phyloP scores from a whole-genome alignment of 2,888 invertebrate species.

The Tuta absoluta region DNA sequence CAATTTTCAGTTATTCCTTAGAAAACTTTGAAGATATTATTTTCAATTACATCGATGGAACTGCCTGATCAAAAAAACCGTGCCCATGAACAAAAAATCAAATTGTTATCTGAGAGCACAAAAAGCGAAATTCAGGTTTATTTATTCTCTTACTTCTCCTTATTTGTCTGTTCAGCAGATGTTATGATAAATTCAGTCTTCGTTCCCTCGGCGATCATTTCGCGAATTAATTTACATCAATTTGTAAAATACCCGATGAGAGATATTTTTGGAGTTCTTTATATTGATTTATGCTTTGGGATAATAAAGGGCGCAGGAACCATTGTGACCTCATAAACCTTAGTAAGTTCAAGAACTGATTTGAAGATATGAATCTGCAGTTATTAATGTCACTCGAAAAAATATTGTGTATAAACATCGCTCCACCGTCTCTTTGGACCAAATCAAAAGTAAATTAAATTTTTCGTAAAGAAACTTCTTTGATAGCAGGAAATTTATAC shows the following conservation, averaged over 20 bases:
- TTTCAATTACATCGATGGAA: neutral
- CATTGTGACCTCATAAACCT: conserved; percentile 13
- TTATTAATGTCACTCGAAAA: neutral
- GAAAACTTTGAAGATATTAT: too few species aligned
- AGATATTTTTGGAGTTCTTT: conserved; percentile 1
- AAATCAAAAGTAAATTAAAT: too few species aligned
- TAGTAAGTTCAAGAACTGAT: neutral
- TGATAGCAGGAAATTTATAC: too few species aligned
- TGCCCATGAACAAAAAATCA: neutral
- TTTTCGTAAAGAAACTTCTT: too few species aligned
- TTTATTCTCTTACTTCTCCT: conserved; percentile 4
- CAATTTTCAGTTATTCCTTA: too few species aligned
- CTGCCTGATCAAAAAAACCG: neutral
- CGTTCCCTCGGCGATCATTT: conserved; percentile 18
- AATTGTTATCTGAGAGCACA: neutral
- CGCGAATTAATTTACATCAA: conserved; percentile 19
- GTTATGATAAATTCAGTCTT: conserved; percentile 11
- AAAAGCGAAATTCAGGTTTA: neutral
- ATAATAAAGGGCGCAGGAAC: conserved; percentile 10
- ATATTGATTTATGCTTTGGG: conserved; percentile 15
- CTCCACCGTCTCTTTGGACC: too few species aligned
- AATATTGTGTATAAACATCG: too few species aligned
- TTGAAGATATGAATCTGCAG: neutral
- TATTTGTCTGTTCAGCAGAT: conserved; percentile 35
- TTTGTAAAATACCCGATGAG: conserved; percentile 12